Evolutionary conservation across 2,113 vertebrate species (phyloP), one percentile per base, ranked within the genome.

Genomic region (Larimichthys polyactis): DNA sequence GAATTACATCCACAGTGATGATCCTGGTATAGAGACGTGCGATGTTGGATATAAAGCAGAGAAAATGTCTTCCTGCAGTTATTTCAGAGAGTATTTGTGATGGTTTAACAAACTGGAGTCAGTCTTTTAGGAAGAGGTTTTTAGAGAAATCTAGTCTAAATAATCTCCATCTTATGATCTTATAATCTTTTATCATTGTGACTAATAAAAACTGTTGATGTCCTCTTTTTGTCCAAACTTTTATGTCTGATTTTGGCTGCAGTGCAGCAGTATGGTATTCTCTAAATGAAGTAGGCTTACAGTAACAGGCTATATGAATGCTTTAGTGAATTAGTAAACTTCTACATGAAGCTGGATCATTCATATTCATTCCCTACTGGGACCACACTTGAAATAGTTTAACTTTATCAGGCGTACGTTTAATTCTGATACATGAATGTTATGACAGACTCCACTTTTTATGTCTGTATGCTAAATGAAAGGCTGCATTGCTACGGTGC

Each of bases 321-420:
- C 32, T 20, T 62, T 58, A 32, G 72, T 89, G 44, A 80, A 89
- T 88, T 32, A 58, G 54, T 84, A 19, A 88, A 80, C 24, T 32
- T n/a, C 12, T 16, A 19, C 17, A 49, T 44, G 16, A 74, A 48
- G 77, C 11, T 83, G 73, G 76, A 79, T 66, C 32, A 76, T 83
- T 87, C 22, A 75, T 71, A 82, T 79, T 81, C 70, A 69, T 71
- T 14, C 49, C 36, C 22, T 48, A 44, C 46, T 48, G 51, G 19
- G 60, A 63, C 36, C 49, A 46, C 1, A 27, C 51, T 43, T 14
- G 8, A 79, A 68, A 78, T 46, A 27, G 62, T 49, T 78, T n/a
- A 48, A 57, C 49, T 24, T 66, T 19, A 54, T 4, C 46, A 4
- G 59, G 16, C 20, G 27, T 27, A 27, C 2, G 27, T 27, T 24